Evolutionary conservation across 2,888 invertebrate species (phyloP).

Genomic region (Nemotelus nigrinus): DNA sequence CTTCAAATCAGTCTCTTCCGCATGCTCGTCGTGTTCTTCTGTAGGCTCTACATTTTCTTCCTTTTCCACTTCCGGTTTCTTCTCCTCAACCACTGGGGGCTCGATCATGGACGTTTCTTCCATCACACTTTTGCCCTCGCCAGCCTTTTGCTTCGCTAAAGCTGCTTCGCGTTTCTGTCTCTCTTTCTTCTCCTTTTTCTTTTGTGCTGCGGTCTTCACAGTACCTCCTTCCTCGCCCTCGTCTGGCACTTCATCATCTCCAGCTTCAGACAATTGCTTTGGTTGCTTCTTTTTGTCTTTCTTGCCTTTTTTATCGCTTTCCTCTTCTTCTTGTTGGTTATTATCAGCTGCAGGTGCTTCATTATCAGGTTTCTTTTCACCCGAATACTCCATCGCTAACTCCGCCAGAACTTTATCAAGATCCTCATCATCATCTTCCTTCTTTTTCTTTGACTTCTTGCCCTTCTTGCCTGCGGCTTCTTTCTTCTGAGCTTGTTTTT

Average conservation of each 20-base stretch:
- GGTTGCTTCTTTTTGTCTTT: constrained; percentile 42
- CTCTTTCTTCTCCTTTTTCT: constrained; percentile 90
- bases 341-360: constrained; percentile 61
- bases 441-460: constrained; percentile 78
- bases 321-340: constrained; percentile 63
- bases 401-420: constrained; percentile 86
- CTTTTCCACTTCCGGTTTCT: constrained; percentile 50
- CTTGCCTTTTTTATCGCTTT: constrained; percentile 51
- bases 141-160: constrained; percentile 57
- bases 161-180: constrained; percentile 78
- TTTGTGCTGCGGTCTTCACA: constrained; percentile 85
- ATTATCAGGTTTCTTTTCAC: constrained; percentile 65
- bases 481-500: constrained; percentile 62
- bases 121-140: constrained; percentile 12
- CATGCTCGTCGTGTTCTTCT: constrained; percentile 54
- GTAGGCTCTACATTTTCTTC: constrained; percentile 63
- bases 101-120: constrained; percentile 41
- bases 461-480: constrained; percentile 72
- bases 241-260: constrained; percentile 59
- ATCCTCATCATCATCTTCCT: constrained; percentile 81
- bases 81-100: constrained; percentile 47
- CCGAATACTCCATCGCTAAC: constrained; percentile 82
- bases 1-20: constrained; percentile 53
- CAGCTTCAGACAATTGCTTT: constrained; percentile 61
- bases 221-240: constrained; percentile 71